Conservation (phyloP, 53 echinoderm and acorn worm genomes). For the Luidia sarsii region DNA sequence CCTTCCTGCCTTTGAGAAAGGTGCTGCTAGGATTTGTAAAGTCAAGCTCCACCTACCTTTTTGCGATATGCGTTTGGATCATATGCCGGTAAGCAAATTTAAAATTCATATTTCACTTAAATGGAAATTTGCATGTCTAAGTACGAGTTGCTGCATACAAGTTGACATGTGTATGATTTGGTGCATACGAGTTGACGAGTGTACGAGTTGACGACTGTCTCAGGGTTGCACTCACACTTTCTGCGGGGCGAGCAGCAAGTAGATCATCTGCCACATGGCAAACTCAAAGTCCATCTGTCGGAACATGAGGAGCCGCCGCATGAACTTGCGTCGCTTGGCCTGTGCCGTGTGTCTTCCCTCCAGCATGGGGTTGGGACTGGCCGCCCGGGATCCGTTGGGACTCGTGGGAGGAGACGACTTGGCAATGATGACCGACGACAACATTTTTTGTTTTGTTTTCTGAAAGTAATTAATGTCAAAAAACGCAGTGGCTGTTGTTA, state of each 20-base stretch:
- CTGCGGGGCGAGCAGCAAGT: conserved; percentile 89
- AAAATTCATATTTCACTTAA: too few relatives aligned
- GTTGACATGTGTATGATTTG: too few relatives aligned
- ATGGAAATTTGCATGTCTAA: too few relatives aligned
- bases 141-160: too few relatives aligned
- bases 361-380: conserved; percentile 61
- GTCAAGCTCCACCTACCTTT: too few relatives aligned
- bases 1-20: too few relatives aligned
- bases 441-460: conserved; percentile 36
- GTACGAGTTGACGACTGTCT: too few relatives aligned
- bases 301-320: conserved; percentile 83
- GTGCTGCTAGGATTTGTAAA: too few relatives aligned
- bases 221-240: conserved; percentile 85
- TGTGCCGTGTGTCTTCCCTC: conserved; percentile 77
- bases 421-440: conserved; percentile 67
- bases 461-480: background rate
- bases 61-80: too few relatives aligned
- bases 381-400: conserved; percentile 60
- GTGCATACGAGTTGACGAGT: too few relatives aligned
- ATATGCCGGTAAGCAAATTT: too few relatives aligned
- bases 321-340: conserved; percentile 91
- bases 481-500: too few relatives aligned
- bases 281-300: conserved; percentile 99
- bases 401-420: conserved; percentile 74
- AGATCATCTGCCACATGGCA: conserved; percentile 99